These are phyloP conservation scores for Tachuris rubrigastra DNA, from an alignment of 2,113 vertebrate genomes.

Conservation along the genomic window DNA sequence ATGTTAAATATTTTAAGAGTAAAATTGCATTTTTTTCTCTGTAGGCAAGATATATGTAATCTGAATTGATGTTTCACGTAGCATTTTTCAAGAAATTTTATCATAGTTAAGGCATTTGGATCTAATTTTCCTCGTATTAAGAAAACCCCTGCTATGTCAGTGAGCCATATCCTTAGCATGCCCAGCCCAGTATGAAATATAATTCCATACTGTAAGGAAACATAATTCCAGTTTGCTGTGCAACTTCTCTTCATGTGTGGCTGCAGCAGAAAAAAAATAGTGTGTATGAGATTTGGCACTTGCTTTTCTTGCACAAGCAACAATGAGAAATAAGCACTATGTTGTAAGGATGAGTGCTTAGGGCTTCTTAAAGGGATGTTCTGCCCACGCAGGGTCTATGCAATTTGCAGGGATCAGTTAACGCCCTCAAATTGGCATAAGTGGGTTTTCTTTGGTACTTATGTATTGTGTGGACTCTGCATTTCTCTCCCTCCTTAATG, in stretches of 20 bases:
- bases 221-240: not conserved
- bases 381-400: conserved; percentile 25
- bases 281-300: conserved; percentile 1
- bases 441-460: conserved; percentile 41
- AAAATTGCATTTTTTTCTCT: conserved; percentile 39
- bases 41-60: conserved; percentile 37
- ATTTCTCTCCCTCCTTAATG: conserved; percentile 20
- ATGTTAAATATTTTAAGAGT: conserved; percentile 42
- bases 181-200: not conserved
- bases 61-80: conserved; percentile 48
- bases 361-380: conserved; percentile 28
- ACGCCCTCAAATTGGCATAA: not conserved
- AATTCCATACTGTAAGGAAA: not conserved
- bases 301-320: conserved; percentile 56
- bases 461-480: not conserved
- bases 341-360: not conserved
- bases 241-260: not conserved
- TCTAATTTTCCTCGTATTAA: conserved; percentile 33
- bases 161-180: conserved; percentile 27
- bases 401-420: conserved; percentile 11
- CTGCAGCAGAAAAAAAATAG: not conserved
- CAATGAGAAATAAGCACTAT: conserved; percentile 32
- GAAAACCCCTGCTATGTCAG: conserved; percentile 36
- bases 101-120: conserved; percentile 8
- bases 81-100: conserved; percentile 33